Evolutionary conservation across 2,888 invertebrate species (phyloP), one percentile per base, ranked within the genome.

Genomic region (Acronicta psi): DNA sequence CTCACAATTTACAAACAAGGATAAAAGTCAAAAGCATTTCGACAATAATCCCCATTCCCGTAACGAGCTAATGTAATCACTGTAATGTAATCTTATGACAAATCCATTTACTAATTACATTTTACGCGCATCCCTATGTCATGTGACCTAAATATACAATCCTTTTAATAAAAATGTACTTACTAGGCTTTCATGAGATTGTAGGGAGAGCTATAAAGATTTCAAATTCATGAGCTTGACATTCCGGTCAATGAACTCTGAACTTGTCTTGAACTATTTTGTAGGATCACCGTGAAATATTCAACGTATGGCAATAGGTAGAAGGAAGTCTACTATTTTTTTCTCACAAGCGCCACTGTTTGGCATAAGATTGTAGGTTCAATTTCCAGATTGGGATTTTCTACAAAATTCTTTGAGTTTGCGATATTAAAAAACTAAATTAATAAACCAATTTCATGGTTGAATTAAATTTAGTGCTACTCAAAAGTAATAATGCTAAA

Each of bases 71-170:
- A 34, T 51, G 51, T 66, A 78, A 79, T 76, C 69, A 73, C 46
- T 51, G 56, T 71, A 76, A 77, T 76, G 75, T 61, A 60, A 73
- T 75, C 64, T n/a, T 69, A 69, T 74, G 67, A 57, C 51, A 54
- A 56, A 62, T 54, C 73, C 75, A 76, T 81, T 68, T 59, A 44
- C 59, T 78, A 73, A 79, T 78, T 75, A 75, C 59, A 50, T 67
- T n/a, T 20, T 37, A 51, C 49, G 45, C 14, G 25, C 42, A 47
- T 41, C 43, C 38, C 46, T 50, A 52, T 29, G 43, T 18, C 43
- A 42, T 45, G n/a, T 57, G 68, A 64, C 65, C 67, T 59, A 54
- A 63, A 68, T 72, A 58, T 59, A 56, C 52, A 44, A 45, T 59
- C 47, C 52, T 23, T 71, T 55, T 59, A 46, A 60, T 71, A 54